A percentile compares a stretch with the other conserved stretches of the same genome.
phyloP scores from a whole-genome alignment of 30 jellyfish, hydroid and myxozoan genomes.

The Aurelia coerulea region DNA sequence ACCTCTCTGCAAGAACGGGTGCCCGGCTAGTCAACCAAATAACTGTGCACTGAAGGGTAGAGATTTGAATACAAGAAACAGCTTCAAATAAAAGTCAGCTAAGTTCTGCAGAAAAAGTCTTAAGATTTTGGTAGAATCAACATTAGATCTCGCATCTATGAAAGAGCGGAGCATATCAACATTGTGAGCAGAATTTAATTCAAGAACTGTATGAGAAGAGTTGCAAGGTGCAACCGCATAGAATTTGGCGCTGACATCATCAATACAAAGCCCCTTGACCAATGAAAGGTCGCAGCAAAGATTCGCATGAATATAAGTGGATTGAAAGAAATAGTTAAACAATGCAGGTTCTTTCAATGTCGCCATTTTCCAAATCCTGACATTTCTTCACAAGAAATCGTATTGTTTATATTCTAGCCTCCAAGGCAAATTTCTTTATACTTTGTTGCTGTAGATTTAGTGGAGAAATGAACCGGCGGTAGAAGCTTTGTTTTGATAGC shows the following conservation, averaged over 20 bases:
- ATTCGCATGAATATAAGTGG: conserved; percentile 57
- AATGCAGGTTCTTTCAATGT: conserved; percentile 72
- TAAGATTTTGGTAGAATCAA: background rate
- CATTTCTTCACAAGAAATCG: conserved; percentile 25
- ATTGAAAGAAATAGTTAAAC: conserved; percentile 54
- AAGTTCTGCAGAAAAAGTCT: conserved; percentile 4
- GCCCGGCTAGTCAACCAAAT: conserved; percentile 60
- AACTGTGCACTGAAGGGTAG: conserved; percentile 46
- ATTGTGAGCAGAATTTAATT: too few species aligned
- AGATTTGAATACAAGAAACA: conserved; percentile 23
- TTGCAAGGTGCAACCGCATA: background rate
- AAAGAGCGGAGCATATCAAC: too few species aligned
- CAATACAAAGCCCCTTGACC: conserved; percentile 50
- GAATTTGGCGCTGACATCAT: conserved; percentile 60
- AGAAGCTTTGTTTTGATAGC: too few species aligned
- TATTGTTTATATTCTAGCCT: background rate
- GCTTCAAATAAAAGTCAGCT: conserved; percentile 29
- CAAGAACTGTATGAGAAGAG: too few species aligned
- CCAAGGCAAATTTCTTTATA: background rate
- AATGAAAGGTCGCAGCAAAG: conserved; percentile 73
- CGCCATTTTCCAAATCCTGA: conserved; percentile 71
- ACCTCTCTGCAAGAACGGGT: conserved; percentile 38
- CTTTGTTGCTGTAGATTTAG: conserved; percentile 19
- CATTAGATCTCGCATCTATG: too few species aligned
- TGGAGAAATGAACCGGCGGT: conserved; percentile 8